These are phyloP conservation scores for Brachionus rotundiformis DNA, from an alignment of 1,140 invertebrate genomes.

Conservation along the genomic window DNA sequence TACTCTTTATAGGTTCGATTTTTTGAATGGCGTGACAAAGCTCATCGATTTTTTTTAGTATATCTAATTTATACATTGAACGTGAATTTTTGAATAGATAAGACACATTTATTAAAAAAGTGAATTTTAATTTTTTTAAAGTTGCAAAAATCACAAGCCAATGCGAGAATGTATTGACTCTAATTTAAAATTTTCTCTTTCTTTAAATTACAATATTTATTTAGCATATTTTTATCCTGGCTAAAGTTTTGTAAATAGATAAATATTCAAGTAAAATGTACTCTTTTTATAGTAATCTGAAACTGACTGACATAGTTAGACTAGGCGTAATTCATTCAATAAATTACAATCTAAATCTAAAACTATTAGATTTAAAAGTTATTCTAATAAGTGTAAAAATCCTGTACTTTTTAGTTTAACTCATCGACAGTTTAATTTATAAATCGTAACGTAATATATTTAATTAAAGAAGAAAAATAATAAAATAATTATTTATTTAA, in stretches of 20 bases:
- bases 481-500: too few species aligned
- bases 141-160: constrained; percentile 27
- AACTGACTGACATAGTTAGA: constrained; percentile 45
- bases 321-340: neutral
- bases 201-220: constrained; percentile 39
- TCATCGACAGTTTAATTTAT: too few species aligned
- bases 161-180: neutral
- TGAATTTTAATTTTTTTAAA: constrained; percentile 28
- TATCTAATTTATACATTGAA: constrained; percentile 40
- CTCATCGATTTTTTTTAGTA: neutral
- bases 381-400: constrained; percentile 27
- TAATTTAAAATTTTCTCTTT: constrained; percentile 11
- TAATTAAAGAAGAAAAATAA: too few species aligned
- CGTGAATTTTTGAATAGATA: constrained; percentile 38
- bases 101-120: neutral
- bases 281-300: constrained; percentile 8
- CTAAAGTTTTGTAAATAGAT: constrained; percentile 35
- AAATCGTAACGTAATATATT: too few species aligned
- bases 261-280: neutral
- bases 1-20: neutral
- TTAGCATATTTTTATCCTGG: constrained; percentile 30
- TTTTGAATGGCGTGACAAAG: neutral
- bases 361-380: too few species aligned
- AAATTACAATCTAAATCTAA: too few species aligned
- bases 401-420: too few species aligned